phyloP scores from a whole-genome alignment of 2,888 invertebrate genomes.

The Anoplius nigerrimus region DNA sequence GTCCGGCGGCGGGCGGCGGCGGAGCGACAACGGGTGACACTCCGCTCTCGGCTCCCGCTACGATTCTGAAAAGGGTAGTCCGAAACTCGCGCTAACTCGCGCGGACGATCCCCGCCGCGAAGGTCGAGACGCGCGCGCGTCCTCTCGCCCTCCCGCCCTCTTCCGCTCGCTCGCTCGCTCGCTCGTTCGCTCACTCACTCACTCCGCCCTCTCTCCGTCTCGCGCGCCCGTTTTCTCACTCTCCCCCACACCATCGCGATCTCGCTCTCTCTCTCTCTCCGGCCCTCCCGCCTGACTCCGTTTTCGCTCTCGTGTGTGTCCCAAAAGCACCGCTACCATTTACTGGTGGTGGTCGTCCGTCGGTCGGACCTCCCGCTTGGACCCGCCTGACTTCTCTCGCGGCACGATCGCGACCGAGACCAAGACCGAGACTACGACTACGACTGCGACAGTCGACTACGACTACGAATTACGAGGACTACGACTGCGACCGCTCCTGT shows the following conservation, averaged over 20 bases:
- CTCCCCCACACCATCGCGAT: too few relatives aligned
- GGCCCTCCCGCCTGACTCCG: slow-evolving; percentile 3
- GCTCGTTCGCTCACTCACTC: too few relatives aligned
- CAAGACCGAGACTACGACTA: background rate
- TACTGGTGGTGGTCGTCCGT: slow-evolving; percentile 2
- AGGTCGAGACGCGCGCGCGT: slow-evolving; percentile 50
- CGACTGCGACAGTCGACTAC: background rate
- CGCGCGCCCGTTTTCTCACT: slow-evolving; percentile 5
- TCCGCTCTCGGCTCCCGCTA: too few relatives aligned
- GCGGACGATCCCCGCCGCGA: slow-evolving; percentile 41
- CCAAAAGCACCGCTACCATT: background rate
- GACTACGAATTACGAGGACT: too few relatives aligned
- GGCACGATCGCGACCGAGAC: background rate
- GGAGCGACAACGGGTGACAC: too few relatives aligned
- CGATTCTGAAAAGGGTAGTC: too few relatives aligned
- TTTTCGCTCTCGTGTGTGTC: slow-evolving; percentile 5
- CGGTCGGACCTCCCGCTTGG: slow-evolving; percentile 5
- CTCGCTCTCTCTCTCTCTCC: background rate
- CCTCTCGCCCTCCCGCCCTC: background rate
- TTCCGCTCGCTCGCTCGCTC: background rate
- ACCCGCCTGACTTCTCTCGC: slow-evolving; percentile 3
- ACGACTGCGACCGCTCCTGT: too few relatives aligned
- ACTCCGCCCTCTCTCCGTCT: background rate
- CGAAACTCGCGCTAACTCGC: background rate
- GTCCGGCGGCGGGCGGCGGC: too few relatives aligned